Percentiles rank a stretch among this genome's conserved stretches.
These are phyloP conservation scores for Galleria mellonella DNA, from an alignment of 1,140 invertebrate species.

Conservation along the genomic window DNA sequence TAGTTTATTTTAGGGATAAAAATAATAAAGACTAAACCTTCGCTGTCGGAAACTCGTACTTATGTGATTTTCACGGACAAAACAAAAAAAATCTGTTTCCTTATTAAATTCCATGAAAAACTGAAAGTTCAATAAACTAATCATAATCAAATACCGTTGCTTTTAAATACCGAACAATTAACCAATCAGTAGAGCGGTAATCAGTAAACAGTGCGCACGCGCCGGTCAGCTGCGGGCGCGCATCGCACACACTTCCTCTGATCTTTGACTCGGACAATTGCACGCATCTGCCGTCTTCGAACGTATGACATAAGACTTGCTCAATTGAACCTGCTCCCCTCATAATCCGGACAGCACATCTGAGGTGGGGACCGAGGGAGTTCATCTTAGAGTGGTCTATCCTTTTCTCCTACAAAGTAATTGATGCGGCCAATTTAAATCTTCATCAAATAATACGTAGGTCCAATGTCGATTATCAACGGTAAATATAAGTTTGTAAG, in stretches of 20 bases:
- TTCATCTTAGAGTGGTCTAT: constrained; percentile 1
- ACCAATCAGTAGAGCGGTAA: too few species aligned
- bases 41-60: too few species aligned
- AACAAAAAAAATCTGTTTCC: too few species aligned
- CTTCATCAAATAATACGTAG: neutral
- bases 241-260: constrained; percentile 60
- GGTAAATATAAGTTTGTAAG: constrained; percentile 40
- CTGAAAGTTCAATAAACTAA: too few species aligned
- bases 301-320: constrained; percentile 26
- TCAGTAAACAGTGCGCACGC: constrained; percentile 34
- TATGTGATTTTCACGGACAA: too few species aligned
- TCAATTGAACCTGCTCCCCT: constrained; percentile 32
- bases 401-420: neutral
- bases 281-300: constrained; percentile 55
- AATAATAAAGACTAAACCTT: too few species aligned
- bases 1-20: too few species aligned
- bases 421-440: neutral
- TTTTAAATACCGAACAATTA: constrained; percentile 40
- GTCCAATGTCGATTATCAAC: neutral
- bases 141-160: too few species aligned
- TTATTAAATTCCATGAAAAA: too few species aligned
- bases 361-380: constrained; percentile 3
- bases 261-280: constrained; percentile 67
- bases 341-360: constrained; percentile 6
- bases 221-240: constrained; percentile 36